Evolutionary conservation across 2,113 vertebrate genomes (phyloP).

Genomic region (Cyrtonyx montezumae): DNA sequence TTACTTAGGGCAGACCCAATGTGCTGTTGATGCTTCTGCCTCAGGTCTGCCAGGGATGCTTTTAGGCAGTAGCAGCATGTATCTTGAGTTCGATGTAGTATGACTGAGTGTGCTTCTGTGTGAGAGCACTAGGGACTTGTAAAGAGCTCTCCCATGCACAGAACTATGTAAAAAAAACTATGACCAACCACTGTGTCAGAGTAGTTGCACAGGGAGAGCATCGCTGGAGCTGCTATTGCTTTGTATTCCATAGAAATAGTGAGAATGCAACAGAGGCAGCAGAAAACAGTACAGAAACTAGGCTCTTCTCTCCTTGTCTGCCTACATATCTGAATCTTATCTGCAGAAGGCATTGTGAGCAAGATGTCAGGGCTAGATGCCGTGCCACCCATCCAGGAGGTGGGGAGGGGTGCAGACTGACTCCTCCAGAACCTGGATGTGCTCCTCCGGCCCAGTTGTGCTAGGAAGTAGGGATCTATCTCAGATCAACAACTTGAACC

Average conservation of each 20-base stretch:
- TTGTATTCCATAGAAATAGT: fast-evolving
- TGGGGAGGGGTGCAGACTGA: neutral
- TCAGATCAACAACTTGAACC: neutral
- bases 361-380: neutral
- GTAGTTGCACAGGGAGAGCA: neutral
- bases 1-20: neutral
- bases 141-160: neutral
- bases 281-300: neutral
- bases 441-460: neutral
- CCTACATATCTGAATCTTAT: neutral
- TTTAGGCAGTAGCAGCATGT: neutral
- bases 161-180: neutral
- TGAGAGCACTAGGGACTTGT: neutral
- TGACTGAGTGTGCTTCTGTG: neutral
- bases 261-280: neutral
- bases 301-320: neutral
- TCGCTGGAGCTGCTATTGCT: neutral
- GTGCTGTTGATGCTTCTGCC: neutral
- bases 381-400: neutral
- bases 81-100: neutral
- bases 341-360: neutral
- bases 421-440: neutral
- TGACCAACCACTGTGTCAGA: neutral
- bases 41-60: neutral
- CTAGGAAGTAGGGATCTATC: neutral